These are phyloP conservation scores for Mesaphorura yosii DNA, from an alignment of 1,140 invertebrate genomes.

Conservation along the genomic window DNA sequence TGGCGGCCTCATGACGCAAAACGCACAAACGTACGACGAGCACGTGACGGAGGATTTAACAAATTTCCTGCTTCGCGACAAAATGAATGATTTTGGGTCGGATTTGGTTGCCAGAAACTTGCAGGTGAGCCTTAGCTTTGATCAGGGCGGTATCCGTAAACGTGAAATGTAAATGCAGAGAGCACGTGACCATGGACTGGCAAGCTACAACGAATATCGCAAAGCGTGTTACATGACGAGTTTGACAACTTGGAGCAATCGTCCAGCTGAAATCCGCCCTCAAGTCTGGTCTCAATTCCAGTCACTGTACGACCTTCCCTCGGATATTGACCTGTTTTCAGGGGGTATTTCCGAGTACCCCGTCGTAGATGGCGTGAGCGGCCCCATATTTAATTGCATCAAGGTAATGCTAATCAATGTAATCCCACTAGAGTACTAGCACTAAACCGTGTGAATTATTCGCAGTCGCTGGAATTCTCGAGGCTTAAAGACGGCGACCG, in stretches of 20 bases:
- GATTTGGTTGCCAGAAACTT: constrained; percentile 29
- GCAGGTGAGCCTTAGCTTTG: constrained; percentile 6
- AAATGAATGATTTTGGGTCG: constrained; percentile 18
- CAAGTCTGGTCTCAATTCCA: constrained; percentile 24
- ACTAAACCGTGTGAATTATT: no score
- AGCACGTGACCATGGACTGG: constrained; percentile 51
- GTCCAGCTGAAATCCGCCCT: constrained; percentile 46
- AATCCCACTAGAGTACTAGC: no score
- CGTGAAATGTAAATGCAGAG: constrained; percentile 41
- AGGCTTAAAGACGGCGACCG: constrained; percentile 37
- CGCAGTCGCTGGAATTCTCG: constrained; percentile 38
- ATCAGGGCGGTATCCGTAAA: background rate
- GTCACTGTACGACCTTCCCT: constrained; percentile 28
- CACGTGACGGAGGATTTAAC: constrained; percentile 27
- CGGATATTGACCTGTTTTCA: constrained; percentile 45
- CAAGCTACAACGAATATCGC: constrained; percentile 45
- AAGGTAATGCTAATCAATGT: constrained; percentile 35
- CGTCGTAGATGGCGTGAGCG: constrained; percentile 39
- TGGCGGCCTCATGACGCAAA: constrained; percentile 18
- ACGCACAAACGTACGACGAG: constrained; percentile 22
- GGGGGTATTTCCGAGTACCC: constrained; percentile 44
- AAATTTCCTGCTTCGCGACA: constrained; percentile 20
- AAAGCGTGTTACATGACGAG: constrained; percentile 45
- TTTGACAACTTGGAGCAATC: constrained; percentile 59
- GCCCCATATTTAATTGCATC: constrained; percentile 42